Base-by-base conservation (phyloP, 1,140 invertebrate species). In the Pogonus chalceus region DNA sequence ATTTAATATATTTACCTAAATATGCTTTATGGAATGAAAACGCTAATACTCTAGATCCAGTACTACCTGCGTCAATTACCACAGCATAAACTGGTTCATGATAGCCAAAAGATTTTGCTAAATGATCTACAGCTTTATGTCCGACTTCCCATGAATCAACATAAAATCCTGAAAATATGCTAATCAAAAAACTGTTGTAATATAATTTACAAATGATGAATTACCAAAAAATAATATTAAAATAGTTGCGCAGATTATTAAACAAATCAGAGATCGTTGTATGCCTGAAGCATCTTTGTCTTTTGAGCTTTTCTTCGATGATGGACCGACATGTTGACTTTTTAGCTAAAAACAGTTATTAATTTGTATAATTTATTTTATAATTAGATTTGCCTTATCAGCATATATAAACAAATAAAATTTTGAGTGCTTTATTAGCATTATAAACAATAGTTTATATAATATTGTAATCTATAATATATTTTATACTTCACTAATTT, bases 11-110 rank as follows among this genome's bases (percentile, higher is more conserved):
- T 62, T 64, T 62, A 83, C 81, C 79, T 69, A 79, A 69, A 58
- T 78, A 76, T 3, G 85, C 84, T 58, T 83, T 77, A 63, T 87
- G 82, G 71, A 97, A 97, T 57, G 85, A 85, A 67, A 92, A 97
- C 0, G 92, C 88, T 59, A 95, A 76, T 10, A 97, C 81, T 54
- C 95, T 79, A 47, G 91, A 91, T 0, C 94, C 96, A 0, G 96
- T 98, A 20, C 91, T 95, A 12, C 95, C 95, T 1, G 93, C 94
- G 75, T 98, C 95, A 55, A 98, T 90, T 39, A 98, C 84, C n/a
- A 95, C 87, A 0, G 90, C 90, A 75, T 94, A 87, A 52, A 89
- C 84, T 22, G 81, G 77, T 55, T 85, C 80, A 65, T 83, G 75
- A 61, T 85, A 80, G 2, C 85, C 85, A 26, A 88, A 70, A 54